Evolutionary conservation across 2,888 invertebrate genomes (phyloP).

Genomic region (Cephus pulcher): DNA sequence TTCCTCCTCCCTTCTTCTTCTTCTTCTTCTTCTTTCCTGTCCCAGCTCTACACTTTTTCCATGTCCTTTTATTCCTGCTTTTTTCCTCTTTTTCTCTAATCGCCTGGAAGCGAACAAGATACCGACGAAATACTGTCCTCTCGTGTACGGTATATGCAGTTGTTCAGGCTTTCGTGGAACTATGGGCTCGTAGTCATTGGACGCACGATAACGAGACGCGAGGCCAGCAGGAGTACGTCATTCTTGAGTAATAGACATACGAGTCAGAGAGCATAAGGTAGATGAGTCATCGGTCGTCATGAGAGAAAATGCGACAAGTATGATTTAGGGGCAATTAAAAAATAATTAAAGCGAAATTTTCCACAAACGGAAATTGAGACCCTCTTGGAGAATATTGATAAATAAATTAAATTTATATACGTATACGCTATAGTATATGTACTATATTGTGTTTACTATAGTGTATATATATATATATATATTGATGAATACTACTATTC

Average conservation of each 20-base stretch:
- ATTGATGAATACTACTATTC: neutral
- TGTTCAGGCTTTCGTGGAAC: neutral
- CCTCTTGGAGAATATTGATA: neutral
- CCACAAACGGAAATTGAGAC: neutral
- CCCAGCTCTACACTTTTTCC: constrained; percentile 8
- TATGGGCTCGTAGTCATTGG: neutral
- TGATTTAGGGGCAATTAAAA: neutral
- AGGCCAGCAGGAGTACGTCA: neutral
- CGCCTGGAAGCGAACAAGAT: neutral
- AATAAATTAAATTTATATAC: no score
- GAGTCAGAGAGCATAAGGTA: neutral
- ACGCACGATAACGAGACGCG: neutral
- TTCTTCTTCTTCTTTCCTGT: constrained; percentile 11
- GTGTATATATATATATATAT: neutral
- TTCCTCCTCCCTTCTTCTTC: constrained; percentile 7
- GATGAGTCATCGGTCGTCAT: constrained; percentile 31
- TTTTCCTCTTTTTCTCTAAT: neutral
- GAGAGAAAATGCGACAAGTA: neutral
- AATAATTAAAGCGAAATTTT: neutral
- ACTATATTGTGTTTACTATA: neutral
- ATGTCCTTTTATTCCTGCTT: constrained; percentile 7
- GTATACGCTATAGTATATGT: neutral
- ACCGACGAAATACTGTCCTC: neutral
- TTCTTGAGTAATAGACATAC: neutral
- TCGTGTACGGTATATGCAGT: neutral